Base-by-base conservation (phyloP, 2,113 vertebrate genomes). In the Rhinolophus sinicus region DNA sequence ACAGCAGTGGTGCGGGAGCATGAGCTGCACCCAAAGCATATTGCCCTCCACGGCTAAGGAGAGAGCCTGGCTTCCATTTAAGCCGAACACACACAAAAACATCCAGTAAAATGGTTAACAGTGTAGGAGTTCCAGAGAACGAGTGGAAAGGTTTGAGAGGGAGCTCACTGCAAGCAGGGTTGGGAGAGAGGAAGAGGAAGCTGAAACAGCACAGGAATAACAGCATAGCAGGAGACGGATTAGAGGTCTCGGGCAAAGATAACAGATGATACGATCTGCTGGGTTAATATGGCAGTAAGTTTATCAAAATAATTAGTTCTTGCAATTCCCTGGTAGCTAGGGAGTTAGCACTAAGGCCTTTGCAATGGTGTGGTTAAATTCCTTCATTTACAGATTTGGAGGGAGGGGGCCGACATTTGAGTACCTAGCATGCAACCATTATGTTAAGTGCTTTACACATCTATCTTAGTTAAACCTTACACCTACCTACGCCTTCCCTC, bases 301-400 rank as follows among this genome's bases (percentile, higher is more conserved):
- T 91, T 92, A 90, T 80, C 86, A 94, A 93, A 93, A 73, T 81
- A 94, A 93, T 84, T 76, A 47, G 54, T 40, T 85, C 35, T 62
- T 75, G 35, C 88, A 91, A 22, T 54, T 78, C 44, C 15, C 18
- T 75, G 22, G 77, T 64, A 38, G 18, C 65, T 64, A 84, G 11
- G 19, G 26, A 88, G 22, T 84, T 75, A 93, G 58, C 52, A 96
- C 52, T 67, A 91, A 78, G 38, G 35, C 35, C 86, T 93, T 80
- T 50, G 14, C 67, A 78, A 96, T 33, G 18, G 76, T 87, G 50
- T 83, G 60, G 58, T 83, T 89, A 89, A 83, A 83, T 67, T 67
- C 18, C 69, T 11, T 88, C 70, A 84, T 16, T 78, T 78, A 95
- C 24, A 84, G 56, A 88, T 19, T 54, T 30, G 38, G 24, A 28